Percentiles rank a stretch among this genome's conserved stretches.
phyloP scores from a whole-genome alignment of 2,888 invertebrate genomes.

The Junonia oenone region DNA sequence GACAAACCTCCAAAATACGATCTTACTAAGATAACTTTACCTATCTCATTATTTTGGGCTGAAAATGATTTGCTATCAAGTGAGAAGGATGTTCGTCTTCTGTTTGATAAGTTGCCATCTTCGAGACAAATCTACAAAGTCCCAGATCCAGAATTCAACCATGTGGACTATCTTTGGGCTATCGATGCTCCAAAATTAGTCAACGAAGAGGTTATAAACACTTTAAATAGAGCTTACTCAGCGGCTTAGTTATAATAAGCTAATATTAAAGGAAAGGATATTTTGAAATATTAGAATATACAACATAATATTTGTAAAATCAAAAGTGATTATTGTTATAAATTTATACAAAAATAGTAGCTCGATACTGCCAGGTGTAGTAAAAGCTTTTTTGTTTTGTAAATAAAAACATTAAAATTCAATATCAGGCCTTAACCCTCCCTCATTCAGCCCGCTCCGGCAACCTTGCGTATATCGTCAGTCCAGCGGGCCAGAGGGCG shows the following conservation, averaged over 20 bases:
- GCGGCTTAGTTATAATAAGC: not conserved
- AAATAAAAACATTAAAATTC: no score
- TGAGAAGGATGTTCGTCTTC: conserved; percentile 77
- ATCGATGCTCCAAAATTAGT: conserved; percentile 79
- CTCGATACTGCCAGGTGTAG: no score
- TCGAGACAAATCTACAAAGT: conserved; percentile 77
- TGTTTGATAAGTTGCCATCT: conserved; percentile 70
- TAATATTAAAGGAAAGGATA: not conserved
- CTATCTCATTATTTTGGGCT: conserved; percentile 83
- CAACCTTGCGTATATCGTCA: no score
- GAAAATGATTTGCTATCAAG: conserved; percentile 86
- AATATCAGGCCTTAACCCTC: no score
- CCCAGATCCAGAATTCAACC: conserved; percentile 82
- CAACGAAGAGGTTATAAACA: conserved; percentile 71
- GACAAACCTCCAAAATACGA: conserved; percentile 81
- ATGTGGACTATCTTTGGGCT: conserved; percentile 86
- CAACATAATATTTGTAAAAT: no score
- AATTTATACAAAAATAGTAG: no score
- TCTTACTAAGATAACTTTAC: conserved; percentile 77
- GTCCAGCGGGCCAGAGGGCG: no score
- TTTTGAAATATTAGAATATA: not conserved
- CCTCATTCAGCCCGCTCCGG: no score
- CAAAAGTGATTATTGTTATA: no score
- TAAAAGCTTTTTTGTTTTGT: no score
- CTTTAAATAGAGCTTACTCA: conserved; percentile 34